Evolutionary conservation across 2,888 invertebrate genomes (phyloP), one percentile per base, ranked within the genome.

Genomic region (Calliopum simillimum): DNA sequence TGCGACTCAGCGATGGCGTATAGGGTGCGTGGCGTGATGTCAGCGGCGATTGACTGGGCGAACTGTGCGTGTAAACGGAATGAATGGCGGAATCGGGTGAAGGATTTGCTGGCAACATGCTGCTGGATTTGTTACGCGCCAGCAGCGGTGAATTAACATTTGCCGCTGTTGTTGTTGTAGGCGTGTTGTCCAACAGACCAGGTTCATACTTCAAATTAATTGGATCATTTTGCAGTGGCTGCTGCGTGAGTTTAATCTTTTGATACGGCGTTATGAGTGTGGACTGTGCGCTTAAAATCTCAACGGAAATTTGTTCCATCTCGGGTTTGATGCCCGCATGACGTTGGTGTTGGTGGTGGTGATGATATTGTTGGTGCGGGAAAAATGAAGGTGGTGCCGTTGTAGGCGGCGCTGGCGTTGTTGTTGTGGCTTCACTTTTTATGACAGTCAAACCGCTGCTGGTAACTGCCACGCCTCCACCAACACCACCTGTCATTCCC

Each of bases 31-130:
- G 96, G 1, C 96, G 89, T 41, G 94, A 93, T 49, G 95, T 94
- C 65, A 95, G 90, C 1, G 95, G 96, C 79, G 94, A 94, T 77
- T 95, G 95, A 66, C 94, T 94, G 5, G 96, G 95, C 77, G 95
- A 95, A 73, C 87, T 90, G 80, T 91, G 91, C 61, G 91, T 92
- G 81, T 95, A 96, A 82, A 94, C 94, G 79, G 95, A 95, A 87
- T 95, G 95, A 76, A 95, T 93, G 75, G 95, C 95, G 21, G 94
- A 94, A 85, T 95, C 95, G 0, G 95, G 95, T 80, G 94, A 95
- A 71, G 95, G 94, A 78, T 93, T 93, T 74, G 93, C 92, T 76
- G 93, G 92, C 59, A 93, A 89, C 79, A 83, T 77, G 63, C 87
- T 86, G 2, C 82, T 80, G 13, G 82, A 83, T 76, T 92, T 92